Conservation (phyloP, 1,140 invertebrate species). For the Spodoptera frugiperda region DNA sequence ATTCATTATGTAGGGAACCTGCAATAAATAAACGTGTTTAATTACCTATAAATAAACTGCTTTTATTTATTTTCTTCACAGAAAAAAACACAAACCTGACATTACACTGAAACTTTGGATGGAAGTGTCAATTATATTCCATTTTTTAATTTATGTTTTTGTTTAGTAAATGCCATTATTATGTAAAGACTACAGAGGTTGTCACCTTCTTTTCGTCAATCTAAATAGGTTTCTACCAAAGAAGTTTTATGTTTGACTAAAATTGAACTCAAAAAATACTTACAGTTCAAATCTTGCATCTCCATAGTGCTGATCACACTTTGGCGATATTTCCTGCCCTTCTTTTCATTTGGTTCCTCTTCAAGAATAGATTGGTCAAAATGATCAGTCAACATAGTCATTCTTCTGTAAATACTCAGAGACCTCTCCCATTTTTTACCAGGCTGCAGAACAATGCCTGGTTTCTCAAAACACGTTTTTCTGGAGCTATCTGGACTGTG, state of each 20-base stretch:
- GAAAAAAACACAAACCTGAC: slow-evolving; percentile 73
- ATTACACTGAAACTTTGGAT: slow-evolving; percentile 83
- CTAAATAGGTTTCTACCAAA: neutral
- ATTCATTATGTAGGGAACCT: slow-evolving; percentile 81
- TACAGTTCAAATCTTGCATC: slow-evolving; percentile 70
- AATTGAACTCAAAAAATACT: neutral
- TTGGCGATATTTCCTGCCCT: slow-evolving; percentile 81
- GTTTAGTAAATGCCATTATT: slow-evolving; percentile 28
- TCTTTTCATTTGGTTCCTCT: slow-evolving; percentile 62
- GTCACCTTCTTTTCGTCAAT: neutral
- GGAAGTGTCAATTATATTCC: slow-evolving; percentile 68
- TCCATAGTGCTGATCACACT: slow-evolving; percentile 80
- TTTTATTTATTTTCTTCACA: slow-evolving; percentile 50
- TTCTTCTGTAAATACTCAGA: slow-evolving; percentile 80
- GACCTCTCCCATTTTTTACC: slow-evolving; percentile 84
- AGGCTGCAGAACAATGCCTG: slow-evolving; percentile 74
- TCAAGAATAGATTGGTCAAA: slow-evolving; percentile 70
- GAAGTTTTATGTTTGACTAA: neutral
- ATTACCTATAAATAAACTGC: slow-evolving; percentile 36
- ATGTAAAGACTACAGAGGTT: neutral
- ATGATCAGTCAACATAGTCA: slow-evolving; percentile 72
- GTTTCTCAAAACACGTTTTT: slow-evolving; percentile 56
- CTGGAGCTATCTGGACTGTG: slow-evolving; percentile 15
- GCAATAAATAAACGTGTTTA: slow-evolving; percentile 51
- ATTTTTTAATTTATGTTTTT: slow-evolving; percentile 49